These are phyloP conservation scores for Xylocopa sonorina DNA, from an alignment of 1,140 invertebrate genomes.

Conservation along the genomic window DNA sequence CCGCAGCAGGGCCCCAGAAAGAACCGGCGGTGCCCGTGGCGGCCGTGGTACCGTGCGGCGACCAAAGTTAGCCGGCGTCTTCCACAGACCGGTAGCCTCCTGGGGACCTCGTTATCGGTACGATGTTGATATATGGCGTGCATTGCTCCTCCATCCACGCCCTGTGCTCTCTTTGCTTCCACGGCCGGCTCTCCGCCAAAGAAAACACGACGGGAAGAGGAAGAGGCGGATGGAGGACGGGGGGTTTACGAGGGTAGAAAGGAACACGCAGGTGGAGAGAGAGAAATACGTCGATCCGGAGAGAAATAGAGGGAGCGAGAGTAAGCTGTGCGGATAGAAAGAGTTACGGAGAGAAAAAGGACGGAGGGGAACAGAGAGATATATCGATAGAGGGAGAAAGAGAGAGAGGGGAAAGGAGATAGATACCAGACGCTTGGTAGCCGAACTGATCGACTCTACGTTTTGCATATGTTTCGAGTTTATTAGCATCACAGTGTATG, in stretches of 20 bases:
- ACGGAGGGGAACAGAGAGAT: too few species aligned
- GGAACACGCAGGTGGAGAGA: not conserved
- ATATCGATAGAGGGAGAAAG: too few species aligned
- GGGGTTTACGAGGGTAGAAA: not conserved
- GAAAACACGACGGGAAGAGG: not conserved
- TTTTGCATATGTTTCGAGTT: too few species aligned
- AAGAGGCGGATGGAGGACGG: too few species aligned
- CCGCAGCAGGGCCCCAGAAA: slow-evolving; percentile 57
- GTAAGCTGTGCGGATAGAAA: too few species aligned
- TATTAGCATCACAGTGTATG: too few species aligned
- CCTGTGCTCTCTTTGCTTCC: slow-evolving; percentile 69
- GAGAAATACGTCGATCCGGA: too few species aligned
- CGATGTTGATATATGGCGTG: slow-evolving; percentile 77
- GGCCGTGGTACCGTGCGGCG: slow-evolving; percentile 46
- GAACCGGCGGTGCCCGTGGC: slow-evolving; percentile 13
- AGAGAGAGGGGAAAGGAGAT: too few species aligned
- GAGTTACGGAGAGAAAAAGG: too few species aligned
- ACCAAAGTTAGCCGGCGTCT: slow-evolving; percentile 57
- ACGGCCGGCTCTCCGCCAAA: too few species aligned
- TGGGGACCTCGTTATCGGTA: slow-evolving; percentile 77
- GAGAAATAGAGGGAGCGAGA: not conserved
- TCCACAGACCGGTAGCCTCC: slow-evolving; percentile 71
- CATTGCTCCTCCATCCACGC: slow-evolving; percentile 77
- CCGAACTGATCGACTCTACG: too few species aligned
- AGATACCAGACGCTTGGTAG: too few species aligned